Base-by-base conservation (phyloP, 2,888 invertebrate genomes). In the Notodonta dromedarius region DNA sequence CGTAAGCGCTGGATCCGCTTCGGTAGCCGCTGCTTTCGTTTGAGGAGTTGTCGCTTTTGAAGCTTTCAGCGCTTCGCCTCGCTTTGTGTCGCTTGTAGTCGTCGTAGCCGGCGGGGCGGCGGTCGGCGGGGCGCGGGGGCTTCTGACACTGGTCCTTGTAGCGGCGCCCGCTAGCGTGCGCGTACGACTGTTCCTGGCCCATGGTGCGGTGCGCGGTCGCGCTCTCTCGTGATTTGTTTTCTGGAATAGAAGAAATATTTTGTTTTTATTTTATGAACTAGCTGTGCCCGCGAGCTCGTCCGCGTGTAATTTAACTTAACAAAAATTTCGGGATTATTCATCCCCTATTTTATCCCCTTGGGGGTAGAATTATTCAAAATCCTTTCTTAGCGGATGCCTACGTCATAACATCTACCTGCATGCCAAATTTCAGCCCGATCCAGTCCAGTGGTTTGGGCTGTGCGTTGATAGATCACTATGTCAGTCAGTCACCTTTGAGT, bases 101-200 rank as follows among this genome's bases (percentile, higher is more conserved):
- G 51, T 82, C 85, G 85, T 84, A 84, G 64, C 85, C 81, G 72
- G 73, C 78, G 58, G 85, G 67, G 59, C 84, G 78, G 73, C 86
- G 89, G 70, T 87, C 84, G 61, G 82, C 71, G 40, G 74, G 62
- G 70, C 81, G 82, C 59, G 84, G 69, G 14, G 85, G 80, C 66
- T 88, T 86, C 64, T 89, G 87, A 89, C 87, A 89, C 65, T 87
- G 86, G 63, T 90, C 88, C 65, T 84, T 85, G 78, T 87, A 88
- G 59, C 86, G 83, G 67, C 86, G 42, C 85, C 84, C 84, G 76
- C 84, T 86, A 84, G 86, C 82, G 82, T 90, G 90, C 66, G 85
- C 80, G 81, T 87, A 90, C 57, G 93, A 93, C 76, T 93, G 93
- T 68, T 93, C 91, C 79, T 93, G 93, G 76, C 93, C 93, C 93